A percentile compares a stretch with the other conserved stretches of the same genome.
These are phyloP conservation scores for Gymnarchus niloticus DNA, from an alignment of 2,113 vertebrate genomes.

Conservation along the genomic window DNA sequence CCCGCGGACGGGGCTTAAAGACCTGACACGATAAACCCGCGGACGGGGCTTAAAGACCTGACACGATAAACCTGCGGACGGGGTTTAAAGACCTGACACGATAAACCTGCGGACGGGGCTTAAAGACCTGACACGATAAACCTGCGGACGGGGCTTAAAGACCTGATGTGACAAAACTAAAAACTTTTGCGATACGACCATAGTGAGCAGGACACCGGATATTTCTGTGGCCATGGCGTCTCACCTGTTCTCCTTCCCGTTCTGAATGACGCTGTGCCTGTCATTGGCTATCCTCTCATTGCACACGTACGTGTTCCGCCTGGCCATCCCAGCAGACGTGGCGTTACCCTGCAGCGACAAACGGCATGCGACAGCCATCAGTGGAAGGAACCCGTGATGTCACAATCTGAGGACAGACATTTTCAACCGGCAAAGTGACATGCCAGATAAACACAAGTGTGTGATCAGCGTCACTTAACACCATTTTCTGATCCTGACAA, in stretches of 20 bases:
- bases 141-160: too few species aligned
- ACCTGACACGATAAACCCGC: too few species aligned
- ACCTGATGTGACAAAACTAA: too few species aligned
- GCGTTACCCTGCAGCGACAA: constrained; percentile 71
- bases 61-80: too few species aligned
- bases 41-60: too few species aligned
- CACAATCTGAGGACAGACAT: neutral
- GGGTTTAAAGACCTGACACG: too few species aligned
- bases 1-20: too few species aligned
- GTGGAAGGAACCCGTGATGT: neutral
- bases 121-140: too few species aligned
- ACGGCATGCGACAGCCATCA: neutral
- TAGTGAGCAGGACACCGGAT: too few species aligned
- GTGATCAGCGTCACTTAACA: neutral
- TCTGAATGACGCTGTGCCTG: constrained; percentile 89
- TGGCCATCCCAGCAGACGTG: constrained; percentile 83
- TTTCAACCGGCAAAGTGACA: neutral
- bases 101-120: too few species aligned
- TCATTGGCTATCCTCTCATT: constrained; percentile 84
- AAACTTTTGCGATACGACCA: too few species aligned
- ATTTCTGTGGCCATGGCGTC: constrained; percentile 25
- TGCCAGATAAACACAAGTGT: too few species aligned
- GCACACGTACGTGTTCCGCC: constrained; percentile 95
- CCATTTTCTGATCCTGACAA: neutral
- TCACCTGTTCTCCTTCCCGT: constrained; percentile 97